Percentiles rank a stretch among this genome's conserved stretches.
These are phyloP conservation scores for Cancer borealis DNA, from an alignment of 2,888 invertebrate species.

Conservation along the genomic window DNA sequence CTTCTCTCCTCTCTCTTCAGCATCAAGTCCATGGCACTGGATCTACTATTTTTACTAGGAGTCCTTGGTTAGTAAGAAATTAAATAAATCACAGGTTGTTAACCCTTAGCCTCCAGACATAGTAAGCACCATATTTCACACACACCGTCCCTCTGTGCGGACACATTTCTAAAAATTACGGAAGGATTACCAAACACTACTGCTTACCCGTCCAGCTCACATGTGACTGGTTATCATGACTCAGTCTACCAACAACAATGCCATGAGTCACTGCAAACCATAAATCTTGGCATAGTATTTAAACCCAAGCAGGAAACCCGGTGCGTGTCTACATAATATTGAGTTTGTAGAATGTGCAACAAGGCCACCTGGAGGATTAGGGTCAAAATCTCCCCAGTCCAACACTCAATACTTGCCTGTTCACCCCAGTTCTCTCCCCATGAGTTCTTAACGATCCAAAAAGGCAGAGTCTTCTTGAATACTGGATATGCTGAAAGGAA, in stretches of 20 bases:
- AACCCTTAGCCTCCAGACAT: too few relatives aligned
- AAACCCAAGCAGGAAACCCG: neutral
- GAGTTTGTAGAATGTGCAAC: neutral
- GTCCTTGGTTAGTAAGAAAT: too few relatives aligned
- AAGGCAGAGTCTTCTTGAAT: constrained; percentile 90
- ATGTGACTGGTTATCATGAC: neutral
- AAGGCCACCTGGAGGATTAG: neutral
- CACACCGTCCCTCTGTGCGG: too few relatives aligned
- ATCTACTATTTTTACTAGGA: too few relatives aligned
- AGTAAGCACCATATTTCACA: too few relatives aligned
- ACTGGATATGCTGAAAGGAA: constrained; percentile 84
- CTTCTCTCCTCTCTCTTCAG: too few relatives aligned
- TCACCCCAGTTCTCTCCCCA: constrained; percentile 96
- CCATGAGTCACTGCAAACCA: neutral
- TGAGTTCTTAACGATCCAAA: constrained; percentile 96
- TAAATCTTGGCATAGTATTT: neutral
- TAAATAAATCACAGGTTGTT: too few relatives aligned
- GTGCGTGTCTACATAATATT: neutral
- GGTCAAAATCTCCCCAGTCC: neutral
- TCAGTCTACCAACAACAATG: neutral
- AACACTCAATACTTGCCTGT: constrained; percentile 81
- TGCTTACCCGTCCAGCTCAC: neutral
- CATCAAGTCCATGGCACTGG: too few relatives aligned
- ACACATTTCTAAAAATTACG: too few relatives aligned
- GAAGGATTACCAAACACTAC: neutral